phyloP scores from a whole-genome alignment of 2,888 invertebrate species.

The Temnothorax ravouxi region DNA sequence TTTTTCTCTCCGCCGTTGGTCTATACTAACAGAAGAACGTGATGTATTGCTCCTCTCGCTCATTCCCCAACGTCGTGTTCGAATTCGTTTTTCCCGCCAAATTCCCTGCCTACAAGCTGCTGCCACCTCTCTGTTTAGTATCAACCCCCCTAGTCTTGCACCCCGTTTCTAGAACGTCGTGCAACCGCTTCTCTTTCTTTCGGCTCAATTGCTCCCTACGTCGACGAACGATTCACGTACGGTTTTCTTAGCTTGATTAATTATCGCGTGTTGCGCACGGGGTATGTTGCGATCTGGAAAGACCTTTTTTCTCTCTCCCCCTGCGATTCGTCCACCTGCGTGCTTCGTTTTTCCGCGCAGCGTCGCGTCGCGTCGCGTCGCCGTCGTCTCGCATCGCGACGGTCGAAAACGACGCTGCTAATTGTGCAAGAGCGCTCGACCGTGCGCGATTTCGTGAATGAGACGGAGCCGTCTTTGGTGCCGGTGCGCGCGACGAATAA shows the following conservation, averaged over 20 bases:
- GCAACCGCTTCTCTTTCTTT: slow-evolving; percentile 16
- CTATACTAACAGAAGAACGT: slow-evolving; percentile 78
- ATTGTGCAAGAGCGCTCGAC: slow-evolving; percentile 75
- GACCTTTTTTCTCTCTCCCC: slow-evolving; percentile 34
- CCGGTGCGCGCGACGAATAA: slow-evolving; percentile 70
- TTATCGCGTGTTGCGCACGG: slow-evolving; percentile 75
- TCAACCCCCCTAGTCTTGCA: slow-evolving; percentile 59
- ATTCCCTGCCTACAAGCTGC: slow-evolving; percentile 81
- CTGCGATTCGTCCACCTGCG: slow-evolving; percentile 20
- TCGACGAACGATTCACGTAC: slow-evolving; percentile 70
- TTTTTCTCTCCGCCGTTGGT: slow-evolving; percentile 61
- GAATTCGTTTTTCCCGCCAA: slow-evolving; percentile 85
- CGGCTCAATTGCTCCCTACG: slow-evolving; percentile 30
- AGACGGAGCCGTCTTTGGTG: slow-evolving; percentile 66
- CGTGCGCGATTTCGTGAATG: slow-evolving; percentile 75
- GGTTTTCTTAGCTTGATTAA: slow-evolving; percentile 84
- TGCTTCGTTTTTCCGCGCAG: slow-evolving; percentile 26
- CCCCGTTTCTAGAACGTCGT: slow-evolving; percentile 5
- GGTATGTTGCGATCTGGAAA: slow-evolving; percentile 64
- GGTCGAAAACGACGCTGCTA: slow-evolving; percentile 69
- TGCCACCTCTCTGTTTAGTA: slow-evolving; percentile 78
- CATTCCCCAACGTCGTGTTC: slow-evolving; percentile 81
- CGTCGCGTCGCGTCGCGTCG: slow-evolving; percentile 31
- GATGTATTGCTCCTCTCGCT: slow-evolving; percentile 83
- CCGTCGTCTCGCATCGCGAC: slow-evolving; percentile 43